These are phyloP conservation scores for Aptenodytes forsteri DNA, from an alignment of 2,113 vertebrate genomes.

Conservation along the genomic window DNA sequence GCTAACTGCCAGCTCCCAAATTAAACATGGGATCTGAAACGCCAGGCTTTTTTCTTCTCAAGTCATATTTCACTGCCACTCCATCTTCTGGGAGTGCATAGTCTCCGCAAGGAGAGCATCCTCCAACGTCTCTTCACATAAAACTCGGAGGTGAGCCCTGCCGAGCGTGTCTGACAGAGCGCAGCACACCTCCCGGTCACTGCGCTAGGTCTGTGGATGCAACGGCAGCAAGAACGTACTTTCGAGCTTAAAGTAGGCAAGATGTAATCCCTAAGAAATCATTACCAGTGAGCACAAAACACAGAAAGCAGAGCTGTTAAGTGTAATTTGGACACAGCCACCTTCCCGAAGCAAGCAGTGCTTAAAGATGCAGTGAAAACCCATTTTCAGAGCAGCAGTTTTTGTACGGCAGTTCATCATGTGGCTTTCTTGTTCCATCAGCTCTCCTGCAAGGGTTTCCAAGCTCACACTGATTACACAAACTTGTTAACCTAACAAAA, in stretches of 20 bases:
- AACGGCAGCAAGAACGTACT: neutral
- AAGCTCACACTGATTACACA: neutral
- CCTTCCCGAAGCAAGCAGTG: neutral
- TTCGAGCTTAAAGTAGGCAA: neutral
- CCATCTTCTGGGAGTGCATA: neutral
- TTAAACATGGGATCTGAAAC: neutral
- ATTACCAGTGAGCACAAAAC: neutral
- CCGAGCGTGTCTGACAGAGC: neutral
- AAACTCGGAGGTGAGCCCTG: neutral
- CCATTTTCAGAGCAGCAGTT: neutral
- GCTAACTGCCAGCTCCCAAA: neutral
- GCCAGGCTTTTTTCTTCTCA: neutral
- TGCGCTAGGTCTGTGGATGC: neutral
- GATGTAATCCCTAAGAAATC: neutral
- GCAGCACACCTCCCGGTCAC: fast-evolving
- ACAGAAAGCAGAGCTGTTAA: neutral
- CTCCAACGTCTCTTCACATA: neutral
- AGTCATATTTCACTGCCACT: neutral
- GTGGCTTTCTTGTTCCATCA: neutral
- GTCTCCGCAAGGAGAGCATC: neutral
- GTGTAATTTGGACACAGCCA: neutral
- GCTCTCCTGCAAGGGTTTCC: neutral
- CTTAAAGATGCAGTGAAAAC: conserved; percentile 7
- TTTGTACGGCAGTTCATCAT: neutral
- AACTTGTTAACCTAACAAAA: neutral